Percentiles rank a stretch among this genome's conserved stretches.
These are phyloP conservation scores for Jaculus jaculus DNA, from an alignment of 2,113 vertebrate genomes.

Conservation along the genomic window DNA sequence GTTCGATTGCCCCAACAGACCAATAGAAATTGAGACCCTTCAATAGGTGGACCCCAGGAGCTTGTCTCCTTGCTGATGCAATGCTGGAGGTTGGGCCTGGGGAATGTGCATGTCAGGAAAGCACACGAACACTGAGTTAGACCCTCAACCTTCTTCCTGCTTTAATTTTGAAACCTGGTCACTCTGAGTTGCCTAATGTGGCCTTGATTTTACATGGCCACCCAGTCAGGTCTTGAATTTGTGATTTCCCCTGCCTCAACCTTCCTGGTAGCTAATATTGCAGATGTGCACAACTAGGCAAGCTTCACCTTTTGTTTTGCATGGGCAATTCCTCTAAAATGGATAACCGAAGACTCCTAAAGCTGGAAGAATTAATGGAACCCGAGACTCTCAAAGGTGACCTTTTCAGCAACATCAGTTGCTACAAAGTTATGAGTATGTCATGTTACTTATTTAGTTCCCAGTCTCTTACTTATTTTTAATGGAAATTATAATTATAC, in stretches of 20 bases:
- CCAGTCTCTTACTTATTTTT: not conserved
- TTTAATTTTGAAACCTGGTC: not conserved
- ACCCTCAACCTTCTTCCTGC: not conserved
- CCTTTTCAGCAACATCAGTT: not conserved
- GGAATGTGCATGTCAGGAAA: not conserved
- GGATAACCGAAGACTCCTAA: not conserved
- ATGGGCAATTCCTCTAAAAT: not conserved
- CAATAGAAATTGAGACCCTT: not conserved
- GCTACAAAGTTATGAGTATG: not conserved
- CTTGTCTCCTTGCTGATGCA: not conserved
- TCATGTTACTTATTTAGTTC: not conserved
- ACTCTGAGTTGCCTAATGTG: not conserved
- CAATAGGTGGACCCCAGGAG: not conserved
- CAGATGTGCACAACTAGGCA: not conserved
- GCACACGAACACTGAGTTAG: not conserved
- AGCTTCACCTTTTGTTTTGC: not conserved
- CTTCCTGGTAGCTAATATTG: not conserved
- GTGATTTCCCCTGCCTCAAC: not conserved
- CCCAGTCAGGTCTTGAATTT: not conserved
- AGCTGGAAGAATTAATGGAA: not conserved
- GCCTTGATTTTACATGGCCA: not conserved
- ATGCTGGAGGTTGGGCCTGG: not conserved
- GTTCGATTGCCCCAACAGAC: not conserved
- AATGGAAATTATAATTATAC: not conserved
- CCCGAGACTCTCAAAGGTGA: not conserved